Evolutionary conservation across 2,888 invertebrate species (phyloP).

Genomic region (Odontomyia ornata): DNA sequence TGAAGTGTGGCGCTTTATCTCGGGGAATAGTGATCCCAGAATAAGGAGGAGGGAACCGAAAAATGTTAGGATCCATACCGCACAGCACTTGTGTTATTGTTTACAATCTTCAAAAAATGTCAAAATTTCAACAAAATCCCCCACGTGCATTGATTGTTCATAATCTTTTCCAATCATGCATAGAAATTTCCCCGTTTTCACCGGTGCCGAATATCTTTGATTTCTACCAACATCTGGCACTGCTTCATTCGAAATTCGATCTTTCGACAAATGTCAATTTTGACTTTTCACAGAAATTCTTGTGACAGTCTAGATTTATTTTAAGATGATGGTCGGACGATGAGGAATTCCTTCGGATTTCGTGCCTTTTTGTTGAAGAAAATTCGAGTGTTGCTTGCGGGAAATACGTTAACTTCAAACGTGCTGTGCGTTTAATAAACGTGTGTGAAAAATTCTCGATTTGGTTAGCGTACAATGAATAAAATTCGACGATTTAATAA

Average conservation of each 20-base stretch:
- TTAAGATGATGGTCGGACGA: slow-evolving; percentile 25
- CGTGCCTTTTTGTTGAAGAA: slow-evolving; percentile 31
- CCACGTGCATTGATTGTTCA: slow-evolving; percentile 7
- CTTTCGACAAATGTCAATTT: slow-evolving; percentile 5
- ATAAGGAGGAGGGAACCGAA: slow-evolving; percentile 26
- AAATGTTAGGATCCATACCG: slow-evolving; percentile 3
- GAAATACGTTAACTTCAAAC: neutral
- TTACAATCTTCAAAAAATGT: neutral
- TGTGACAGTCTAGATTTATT: slow-evolving; percentile 35
- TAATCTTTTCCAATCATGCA: neutral
- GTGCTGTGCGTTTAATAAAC: neutral
- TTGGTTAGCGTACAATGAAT: neutral
- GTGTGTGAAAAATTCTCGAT: neutral
- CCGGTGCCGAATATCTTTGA: neutral
- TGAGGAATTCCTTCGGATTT: slow-evolving; percentile 22
- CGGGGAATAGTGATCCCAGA: slow-evolving; percentile 22
- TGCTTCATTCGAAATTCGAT: neutral
- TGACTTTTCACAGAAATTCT: slow-evolving; percentile 6
- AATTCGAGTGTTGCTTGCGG: neutral
- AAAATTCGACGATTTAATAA: neutral
- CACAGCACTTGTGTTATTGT: neutral
- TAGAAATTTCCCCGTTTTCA: slow-evolving; percentile 17
- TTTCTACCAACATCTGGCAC: neutral
- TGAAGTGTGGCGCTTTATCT: slow-evolving; percentile 53
- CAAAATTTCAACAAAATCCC: neutral